Evolutionary conservation across 1,140 invertebrate species (phyloP), one percentile per base, ranked within the genome.

Genomic region (Lasioglossum baleicum): DNA sequence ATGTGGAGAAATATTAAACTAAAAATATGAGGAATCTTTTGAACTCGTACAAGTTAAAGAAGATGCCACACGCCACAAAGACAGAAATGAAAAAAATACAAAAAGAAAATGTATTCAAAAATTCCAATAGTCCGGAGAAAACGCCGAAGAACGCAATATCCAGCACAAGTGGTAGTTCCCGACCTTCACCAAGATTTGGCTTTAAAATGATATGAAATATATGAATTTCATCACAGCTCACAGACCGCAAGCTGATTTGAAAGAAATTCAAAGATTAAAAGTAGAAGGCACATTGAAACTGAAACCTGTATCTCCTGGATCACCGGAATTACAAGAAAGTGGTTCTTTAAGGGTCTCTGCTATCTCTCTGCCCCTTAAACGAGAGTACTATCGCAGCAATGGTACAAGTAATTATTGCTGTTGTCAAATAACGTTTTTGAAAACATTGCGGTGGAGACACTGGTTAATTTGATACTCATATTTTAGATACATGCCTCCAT

Each of bases 221-320:
- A n/a, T n/a, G n/a, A n/a, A n/a, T n/a, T n/a, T n/a, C n/a, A n/a
- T n/a, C n/a, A n/a, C n/a, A n/a, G n/a, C n/a, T n/a, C n/a, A n/a
- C n/a, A 96, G 96, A 70, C 94, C 97, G 7, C 96, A 97, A 90
- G 96, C 97, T 7, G 96, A 96, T 53, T 86, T 98, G 71, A 96
- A 97, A 89, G 98, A 99, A 94, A 95, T 98, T 31, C 96, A 98
- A 90, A 94, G 97, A 31, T 90, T 99, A 65, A 97, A 97, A 90
- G 95, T 97, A 68, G 96, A 97, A 92, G 94, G 93, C 79, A 94
- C 93, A 11, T 86, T n/a, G n/a, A n/a, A n/a, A n/a, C n/a, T 95
- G 60, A 89, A 90, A 79, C 93, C 94, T 13, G 94, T 92, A 83
- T 94, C 93, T 78, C 91, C 94, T 42, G 94, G 94, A 77, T 89